These are phyloP conservation scores for Brachionichthys hirsutus DNA, from an alignment of 2,113 vertebrate genomes.

Conservation along the genomic window DNA sequence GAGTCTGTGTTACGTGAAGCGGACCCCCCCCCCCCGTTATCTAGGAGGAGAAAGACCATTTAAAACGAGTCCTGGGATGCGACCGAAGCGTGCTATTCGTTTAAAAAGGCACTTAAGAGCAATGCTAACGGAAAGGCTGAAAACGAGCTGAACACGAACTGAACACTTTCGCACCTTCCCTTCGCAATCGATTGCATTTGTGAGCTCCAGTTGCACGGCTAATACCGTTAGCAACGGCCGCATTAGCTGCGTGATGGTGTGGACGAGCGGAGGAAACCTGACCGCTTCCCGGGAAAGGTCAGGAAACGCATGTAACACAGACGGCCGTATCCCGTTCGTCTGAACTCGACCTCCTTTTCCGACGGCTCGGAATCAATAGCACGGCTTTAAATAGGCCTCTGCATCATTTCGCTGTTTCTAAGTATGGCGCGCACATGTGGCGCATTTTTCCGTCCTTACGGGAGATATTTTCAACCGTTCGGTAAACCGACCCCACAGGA, in stretches of 20 bases:
- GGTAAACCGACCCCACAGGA: slow-evolving; percentile 48
- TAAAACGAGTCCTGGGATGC: slow-evolving; percentile 9
- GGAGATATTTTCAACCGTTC: slow-evolving; percentile 47
- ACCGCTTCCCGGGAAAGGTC: slow-evolving; percentile 68
- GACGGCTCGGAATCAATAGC: slow-evolving; percentile 62
- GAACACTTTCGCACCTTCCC: slow-evolving; percentile 53
- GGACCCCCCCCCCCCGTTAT: slow-evolving; percentile 11
- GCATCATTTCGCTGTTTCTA: slow-evolving; percentile 60
- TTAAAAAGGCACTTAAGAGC: neutral
- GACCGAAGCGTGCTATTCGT: slow-evolving; percentile 2
- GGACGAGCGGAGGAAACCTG: slow-evolving; percentile 63
- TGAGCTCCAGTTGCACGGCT: slow-evolving; percentile 61
- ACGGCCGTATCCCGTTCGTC: slow-evolving; percentile 45
- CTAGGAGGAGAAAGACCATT: slow-evolving; percentile 17
- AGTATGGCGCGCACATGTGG: slow-evolving; percentile 57
- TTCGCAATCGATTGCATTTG: slow-evolving; percentile 49
- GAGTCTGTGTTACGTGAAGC: slow-evolving; percentile 24
- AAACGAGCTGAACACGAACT: slow-evolving; percentile 17
- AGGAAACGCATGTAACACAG: slow-evolving; percentile 64
- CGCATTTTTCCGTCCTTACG: slow-evolving; percentile 22
- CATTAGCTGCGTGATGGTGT: slow-evolving; percentile 65
- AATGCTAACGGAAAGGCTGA: neutral
- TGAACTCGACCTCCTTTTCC: slow-evolving; percentile 41
- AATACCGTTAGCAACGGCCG: slow-evolving; percentile 55
- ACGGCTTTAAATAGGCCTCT: slow-evolving; percentile 63